Evolutionary conservation across 2,888 invertebrate genomes (phyloP), one percentile per base, ranked within the genome.

Genomic region (Acleris emargana): DNA sequence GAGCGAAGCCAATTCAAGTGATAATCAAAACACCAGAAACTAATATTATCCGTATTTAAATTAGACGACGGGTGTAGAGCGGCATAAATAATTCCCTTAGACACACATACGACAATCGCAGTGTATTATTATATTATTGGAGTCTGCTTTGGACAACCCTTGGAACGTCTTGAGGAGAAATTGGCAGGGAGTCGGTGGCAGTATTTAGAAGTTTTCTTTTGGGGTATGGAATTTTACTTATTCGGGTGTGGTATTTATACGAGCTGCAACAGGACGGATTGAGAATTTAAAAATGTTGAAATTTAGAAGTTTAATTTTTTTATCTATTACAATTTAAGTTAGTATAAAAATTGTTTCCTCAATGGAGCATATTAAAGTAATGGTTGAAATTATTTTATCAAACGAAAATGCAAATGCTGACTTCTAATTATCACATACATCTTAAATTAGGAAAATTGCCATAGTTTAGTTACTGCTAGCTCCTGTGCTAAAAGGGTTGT

Each of bases 1-100:
- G 58, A 38, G 38, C 50, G 55, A 45, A 64, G 64, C 28, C 59
- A 60, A 64, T 64, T 64, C 28, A 38, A 57, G 54, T 58, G 58
- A 42, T 64, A 84, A 86, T 81, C 83, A 86, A 85, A 73, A 71
- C 80, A 77, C 75, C 72, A 75, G 75, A 78, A 75, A 78, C 79
- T 72, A 74, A 74, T 77, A 78, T 80, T 77, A 81, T 79, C 79
- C 78, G 80, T 84, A 86, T 87, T 86, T 85, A 86, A 86, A 87
- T 86, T 82, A 85, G 77, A 81, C 75, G 77, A 74, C 79, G 81
- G 76, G 82, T 77, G 83, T 85, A 81, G 79, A 77, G 73, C 71
- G 72, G 86, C 90, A 88, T 91, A 85, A 91, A 89, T 91, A 92
- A 91, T 91, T 88, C 91, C 80, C 79, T 89, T 78, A 88, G 90